Evolutionary conservation across 2,113 vertebrate genomes (phyloP).

Genomic region (Prinia subflava): DNA sequence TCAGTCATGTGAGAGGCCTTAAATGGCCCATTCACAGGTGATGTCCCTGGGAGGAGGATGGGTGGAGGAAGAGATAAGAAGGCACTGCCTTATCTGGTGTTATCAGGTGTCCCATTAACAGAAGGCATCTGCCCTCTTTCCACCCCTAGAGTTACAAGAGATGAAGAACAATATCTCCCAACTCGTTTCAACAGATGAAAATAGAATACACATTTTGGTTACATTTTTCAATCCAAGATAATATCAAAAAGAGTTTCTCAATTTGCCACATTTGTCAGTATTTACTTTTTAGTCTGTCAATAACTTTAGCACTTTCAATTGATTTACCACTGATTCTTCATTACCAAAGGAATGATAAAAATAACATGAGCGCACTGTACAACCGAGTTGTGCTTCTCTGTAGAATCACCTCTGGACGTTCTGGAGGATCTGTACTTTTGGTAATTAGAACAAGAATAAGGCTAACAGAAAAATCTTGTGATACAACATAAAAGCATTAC

Average conservation of each 20-base stretch:
- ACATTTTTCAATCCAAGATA: too few relatives aligned
- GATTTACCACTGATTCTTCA: not conserved
- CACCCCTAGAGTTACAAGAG: too few relatives aligned
- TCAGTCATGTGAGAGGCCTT: too few relatives aligned
- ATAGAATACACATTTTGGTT: too few relatives aligned
- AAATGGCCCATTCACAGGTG: too few relatives aligned
- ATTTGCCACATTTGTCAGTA: not conserved
- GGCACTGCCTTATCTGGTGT: too few relatives aligned
- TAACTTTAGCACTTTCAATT: constrained; percentile 9
- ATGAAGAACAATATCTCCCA: too few relatives aligned
- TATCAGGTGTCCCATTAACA: too few relatives aligned
- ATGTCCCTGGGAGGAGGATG: too few relatives aligned
- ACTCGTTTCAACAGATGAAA: too few relatives aligned
- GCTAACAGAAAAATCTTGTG: not conserved
- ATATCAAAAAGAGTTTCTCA: not conserved
- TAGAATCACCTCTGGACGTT: not conserved
- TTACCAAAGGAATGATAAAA: not conserved
- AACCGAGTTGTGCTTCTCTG: not conserved
- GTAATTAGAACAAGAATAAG: not conserved
- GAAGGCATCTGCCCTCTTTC: too few relatives aligned
- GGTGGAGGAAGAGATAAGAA: too few relatives aligned
- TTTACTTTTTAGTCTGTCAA: constrained; percentile 19
- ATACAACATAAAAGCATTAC: not conserved
- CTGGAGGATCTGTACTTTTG: not conserved
- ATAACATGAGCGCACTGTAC: not conserved